These are phyloP conservation scores for Rallus limicola DNA, from an alignment of 2,113 vertebrate species.

Conservation along the genomic window DNA sequence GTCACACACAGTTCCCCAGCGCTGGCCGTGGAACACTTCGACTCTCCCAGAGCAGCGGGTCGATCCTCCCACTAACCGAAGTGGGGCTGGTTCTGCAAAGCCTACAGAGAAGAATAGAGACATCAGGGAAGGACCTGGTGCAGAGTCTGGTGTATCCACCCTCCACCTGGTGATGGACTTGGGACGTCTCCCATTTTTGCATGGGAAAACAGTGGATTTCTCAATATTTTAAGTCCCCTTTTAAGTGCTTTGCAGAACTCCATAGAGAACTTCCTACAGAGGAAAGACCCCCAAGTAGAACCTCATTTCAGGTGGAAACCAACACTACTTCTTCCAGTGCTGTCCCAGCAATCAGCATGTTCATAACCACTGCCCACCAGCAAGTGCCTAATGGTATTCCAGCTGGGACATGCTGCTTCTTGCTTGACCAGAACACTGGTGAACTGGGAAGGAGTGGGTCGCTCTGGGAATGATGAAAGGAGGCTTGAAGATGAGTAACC, in stretches of 20 bases:
- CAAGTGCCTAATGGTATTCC: no score
- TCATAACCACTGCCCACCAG: background rate
- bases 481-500: no score
- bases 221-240: background rate
- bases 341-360: background rate
- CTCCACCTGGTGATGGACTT: background rate
- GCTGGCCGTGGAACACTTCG: constrained; percentile 85
- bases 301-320: background rate
- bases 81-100: background rate
- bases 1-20: constrained; percentile 91
- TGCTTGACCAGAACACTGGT: no score
- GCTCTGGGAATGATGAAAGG: no score
- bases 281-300: background rate
- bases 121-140: no score
- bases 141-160: no score
- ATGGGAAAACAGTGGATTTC: background rate
- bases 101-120: background rate
- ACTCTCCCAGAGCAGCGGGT: background rate
- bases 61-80: background rate
- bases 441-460: no score
- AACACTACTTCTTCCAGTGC: background rate
- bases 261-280: no score
- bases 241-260: background rate
- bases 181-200: background rate
- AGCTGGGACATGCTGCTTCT: no score